Conservation (phyloP, 2,113 vertebrate genomes). For the Ammodytes marinus region DNA sequence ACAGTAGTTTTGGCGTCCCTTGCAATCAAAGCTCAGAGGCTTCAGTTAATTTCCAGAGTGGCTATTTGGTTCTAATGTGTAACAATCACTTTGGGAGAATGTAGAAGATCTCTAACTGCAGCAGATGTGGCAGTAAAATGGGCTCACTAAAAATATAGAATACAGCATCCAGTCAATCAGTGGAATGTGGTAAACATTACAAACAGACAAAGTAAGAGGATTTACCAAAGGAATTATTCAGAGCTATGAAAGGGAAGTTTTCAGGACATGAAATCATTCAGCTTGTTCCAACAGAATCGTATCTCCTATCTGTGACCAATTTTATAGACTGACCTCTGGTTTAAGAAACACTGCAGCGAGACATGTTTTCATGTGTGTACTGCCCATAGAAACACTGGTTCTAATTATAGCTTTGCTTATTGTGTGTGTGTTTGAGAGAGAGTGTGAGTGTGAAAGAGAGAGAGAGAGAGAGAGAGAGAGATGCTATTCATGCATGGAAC, state of each 20-base stretch:
- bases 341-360: conserved; percentile 35
- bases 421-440: conserved; percentile 4
- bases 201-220: background rate
- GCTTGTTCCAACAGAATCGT: background rate
- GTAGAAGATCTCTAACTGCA: background rate
- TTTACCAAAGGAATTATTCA: conserved; percentile 2
- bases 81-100: background rate
- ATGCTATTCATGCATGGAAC: conserved; percentile 9
- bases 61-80: background rate
- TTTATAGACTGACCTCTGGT: conserved; percentile 33
- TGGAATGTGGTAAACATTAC: conserved; percentile 1
- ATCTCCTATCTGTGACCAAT: background rate
- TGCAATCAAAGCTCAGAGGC: background rate
- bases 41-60: background rate
- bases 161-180: background rate
- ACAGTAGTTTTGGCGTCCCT: background rate
- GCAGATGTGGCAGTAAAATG: background rate
- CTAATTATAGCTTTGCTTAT: conserved; percentile 42
- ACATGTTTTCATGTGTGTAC: conserved; percentile 31
- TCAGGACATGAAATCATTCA: background rate
- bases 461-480: background rate
- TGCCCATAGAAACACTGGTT: conserved; percentile 20
- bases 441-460: background rate
- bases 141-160: background rate
- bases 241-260: background rate